A percentile compares a stretch with the other conserved stretches of the same genome.
Evolutionary conservation across 2,888 invertebrate genomes (phyloP).

Genomic region (Luperina nickerlii): DNA sequence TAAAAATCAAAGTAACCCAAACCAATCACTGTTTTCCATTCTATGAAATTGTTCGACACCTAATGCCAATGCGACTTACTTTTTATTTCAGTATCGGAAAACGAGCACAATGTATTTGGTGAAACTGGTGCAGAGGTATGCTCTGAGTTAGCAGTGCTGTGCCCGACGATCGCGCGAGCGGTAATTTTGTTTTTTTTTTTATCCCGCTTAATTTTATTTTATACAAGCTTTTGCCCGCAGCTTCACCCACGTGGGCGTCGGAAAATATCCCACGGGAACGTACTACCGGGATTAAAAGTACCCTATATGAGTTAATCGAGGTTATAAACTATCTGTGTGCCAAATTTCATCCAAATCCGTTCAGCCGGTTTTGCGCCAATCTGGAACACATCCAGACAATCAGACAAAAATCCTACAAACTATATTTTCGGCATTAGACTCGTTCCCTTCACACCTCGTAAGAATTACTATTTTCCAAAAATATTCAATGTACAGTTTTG

Average conservation of each 20-base stretch:
- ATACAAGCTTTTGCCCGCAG: neutral
- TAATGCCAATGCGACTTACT: neutral
- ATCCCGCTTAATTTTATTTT: neutral
- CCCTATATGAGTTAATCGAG: neutral
- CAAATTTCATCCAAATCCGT: neutral
- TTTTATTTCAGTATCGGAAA: constrained; percentile 80
- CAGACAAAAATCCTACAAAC: neutral
- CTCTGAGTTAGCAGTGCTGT: constrained; percentile 78
- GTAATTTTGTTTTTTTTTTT: constrained; percentile 68
- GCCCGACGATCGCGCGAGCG: constrained; percentile 79
- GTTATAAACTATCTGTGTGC: neutral
- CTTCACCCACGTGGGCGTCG: neutral
- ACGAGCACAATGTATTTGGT: constrained; percentile 82
- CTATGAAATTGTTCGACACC: too few relatives aligned
- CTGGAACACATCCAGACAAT: neutral
- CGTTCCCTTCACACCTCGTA: neutral
- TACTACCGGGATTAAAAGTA: neutral
- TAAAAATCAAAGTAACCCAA: neutral
- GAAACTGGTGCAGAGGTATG: constrained; percentile 82
- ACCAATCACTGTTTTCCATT: neutral
- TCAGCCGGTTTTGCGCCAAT: neutral
- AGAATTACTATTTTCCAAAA: neutral
- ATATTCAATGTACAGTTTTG: neutral
- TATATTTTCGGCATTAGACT: too few relatives aligned
- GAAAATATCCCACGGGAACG: neutral